phyloP scores from a whole-genome alignment of 2,888 invertebrate genomes.

The Dynastes hyllus region DNA sequence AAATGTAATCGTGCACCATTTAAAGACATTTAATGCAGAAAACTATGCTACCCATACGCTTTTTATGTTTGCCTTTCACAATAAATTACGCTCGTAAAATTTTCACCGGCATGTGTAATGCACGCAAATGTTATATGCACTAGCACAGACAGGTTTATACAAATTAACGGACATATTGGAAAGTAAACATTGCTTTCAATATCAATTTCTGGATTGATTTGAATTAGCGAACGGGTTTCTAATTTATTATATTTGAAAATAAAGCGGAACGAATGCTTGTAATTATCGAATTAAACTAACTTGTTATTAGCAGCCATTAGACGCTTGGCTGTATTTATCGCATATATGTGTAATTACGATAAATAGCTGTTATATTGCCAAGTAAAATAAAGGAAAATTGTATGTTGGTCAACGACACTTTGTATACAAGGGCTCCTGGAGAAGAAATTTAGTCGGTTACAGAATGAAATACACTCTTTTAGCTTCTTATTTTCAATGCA shows the following conservation, averaged over 20 bases:
- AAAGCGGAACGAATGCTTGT: slow-evolving; percentile 15
- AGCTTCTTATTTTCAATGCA: no score
- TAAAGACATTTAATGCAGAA: slow-evolving; percentile 2
- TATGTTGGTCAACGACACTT: background rate
- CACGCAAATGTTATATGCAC: background rate
- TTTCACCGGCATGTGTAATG: background rate
- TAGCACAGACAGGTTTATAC: background rate
- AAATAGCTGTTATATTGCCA: background rate
- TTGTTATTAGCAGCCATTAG: slow-evolving; percentile 16
- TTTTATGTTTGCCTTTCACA: slow-evolving; percentile 15
- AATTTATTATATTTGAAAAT: slow-evolving; percentile 36
- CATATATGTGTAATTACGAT: background rate
- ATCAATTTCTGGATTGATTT: slow-evolving; percentile 25
- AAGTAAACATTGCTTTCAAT: slow-evolving; percentile 21
- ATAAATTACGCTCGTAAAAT: slow-evolving; percentile 13
- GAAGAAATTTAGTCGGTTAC: no score
- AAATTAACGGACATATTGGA: slow-evolving; percentile 26
- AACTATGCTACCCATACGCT: background rate
- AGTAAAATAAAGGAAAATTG: slow-evolving; percentile 3
- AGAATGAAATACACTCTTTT: no score
- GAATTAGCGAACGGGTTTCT: slow-evolving; percentile 19
- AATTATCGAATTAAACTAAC: slow-evolving; percentile 36
- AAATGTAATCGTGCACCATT: background rate
- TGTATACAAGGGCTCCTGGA: background rate
- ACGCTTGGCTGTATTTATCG: slow-evolving; percentile 6